phyloP scores from a whole-genome alignment of 2,113 vertebrate genomes.

The Pandion haliaetus region DNA sequence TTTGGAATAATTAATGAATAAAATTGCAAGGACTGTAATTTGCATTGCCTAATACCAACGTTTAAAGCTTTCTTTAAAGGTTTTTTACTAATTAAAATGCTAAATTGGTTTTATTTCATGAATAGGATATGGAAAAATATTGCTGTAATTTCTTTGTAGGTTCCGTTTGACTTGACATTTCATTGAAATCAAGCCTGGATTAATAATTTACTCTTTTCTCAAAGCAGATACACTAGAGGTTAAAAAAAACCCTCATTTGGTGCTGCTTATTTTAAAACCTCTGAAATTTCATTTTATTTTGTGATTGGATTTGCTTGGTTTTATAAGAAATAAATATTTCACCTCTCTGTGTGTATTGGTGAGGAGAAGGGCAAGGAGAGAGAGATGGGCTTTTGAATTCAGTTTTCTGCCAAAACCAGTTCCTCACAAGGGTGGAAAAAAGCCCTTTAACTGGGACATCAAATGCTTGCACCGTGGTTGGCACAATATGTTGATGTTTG shows the following conservation, averaged over 20 bases:
- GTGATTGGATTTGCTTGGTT: neutral
- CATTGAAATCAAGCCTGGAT: neutral
- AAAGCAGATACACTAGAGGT: neutral
- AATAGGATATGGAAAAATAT: neutral
- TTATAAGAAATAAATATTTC: neutral
- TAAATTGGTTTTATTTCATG: neutral
- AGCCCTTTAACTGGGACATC: neutral
- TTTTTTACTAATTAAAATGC: conserved; percentile 2
- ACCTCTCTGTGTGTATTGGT: neutral
- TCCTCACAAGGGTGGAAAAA: neutral
- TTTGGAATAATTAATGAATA: conserved; percentile 28
- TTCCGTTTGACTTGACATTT: neutral
- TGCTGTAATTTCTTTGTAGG: neutral
- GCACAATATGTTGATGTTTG: neutral
- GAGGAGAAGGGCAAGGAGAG: neutral
- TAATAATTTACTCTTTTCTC: neutral
- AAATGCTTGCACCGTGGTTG: neutral
- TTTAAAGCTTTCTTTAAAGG: neutral
- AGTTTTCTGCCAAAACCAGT: neutral
- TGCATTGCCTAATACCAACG: neutral
- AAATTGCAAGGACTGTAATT: neutral
- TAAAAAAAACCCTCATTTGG: neutral
- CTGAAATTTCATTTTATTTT: neutral
- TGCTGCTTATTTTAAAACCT: neutral
- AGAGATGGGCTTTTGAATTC: neutral